A percentile compares a stretch with the other conserved stretches of the same genome.
Evolutionary conservation across 2,888 invertebrate genomes (phyloP).

Genomic region (Drosophila emarginata): DNA sequence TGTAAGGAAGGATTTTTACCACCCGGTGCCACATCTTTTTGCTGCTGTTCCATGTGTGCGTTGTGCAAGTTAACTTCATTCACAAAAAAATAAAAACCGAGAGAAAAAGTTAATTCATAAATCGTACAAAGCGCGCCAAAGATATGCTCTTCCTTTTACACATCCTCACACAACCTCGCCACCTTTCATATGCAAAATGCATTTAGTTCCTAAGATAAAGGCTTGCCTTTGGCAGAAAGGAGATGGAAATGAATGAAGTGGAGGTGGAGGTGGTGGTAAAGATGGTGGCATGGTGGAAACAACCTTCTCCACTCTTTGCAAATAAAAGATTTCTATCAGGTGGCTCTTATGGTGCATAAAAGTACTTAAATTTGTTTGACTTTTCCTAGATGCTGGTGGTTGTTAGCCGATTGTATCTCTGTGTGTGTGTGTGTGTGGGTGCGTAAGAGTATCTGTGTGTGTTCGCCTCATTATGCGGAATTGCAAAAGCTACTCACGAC

Average conservation of each 20-base stretch:
- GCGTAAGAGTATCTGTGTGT: constrained; percentile 9
- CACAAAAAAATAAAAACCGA: constrained; percentile 29
- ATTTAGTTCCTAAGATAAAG: constrained; percentile 68
- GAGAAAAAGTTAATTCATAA: constrained; percentile 73
- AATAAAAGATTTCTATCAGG: constrained; percentile 77
- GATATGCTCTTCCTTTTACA: constrained; percentile 41
- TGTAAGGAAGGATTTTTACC: constrained; percentile 71
- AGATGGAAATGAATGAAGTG: constrained; percentile 1
- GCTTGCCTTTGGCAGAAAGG: constrained; percentile 46
- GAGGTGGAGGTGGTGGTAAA: not conserved
- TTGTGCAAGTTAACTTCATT: constrained; percentile 70
- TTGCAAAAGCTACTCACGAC: constrained; percentile 43
- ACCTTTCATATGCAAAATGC: constrained; percentile 58
- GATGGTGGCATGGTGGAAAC: not conserved
- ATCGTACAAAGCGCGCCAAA: constrained; percentile 72
- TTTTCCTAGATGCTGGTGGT: constrained; percentile 40
- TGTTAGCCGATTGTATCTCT: constrained; percentile 36
- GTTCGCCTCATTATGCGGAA: constrained; percentile 50
- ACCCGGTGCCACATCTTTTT: constrained; percentile 21
- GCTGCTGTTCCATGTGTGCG: constrained; percentile 22
- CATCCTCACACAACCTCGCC: not conserved
- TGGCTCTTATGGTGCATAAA: constrained; percentile 74
- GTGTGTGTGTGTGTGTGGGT: not conserved
- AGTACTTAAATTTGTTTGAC: constrained; percentile 77
- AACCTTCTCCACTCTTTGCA: constrained; percentile 30